Evolutionary conservation across 2,113 vertebrate genomes (phyloP).

Genomic region (Ceuthmochares aereus): DNA sequence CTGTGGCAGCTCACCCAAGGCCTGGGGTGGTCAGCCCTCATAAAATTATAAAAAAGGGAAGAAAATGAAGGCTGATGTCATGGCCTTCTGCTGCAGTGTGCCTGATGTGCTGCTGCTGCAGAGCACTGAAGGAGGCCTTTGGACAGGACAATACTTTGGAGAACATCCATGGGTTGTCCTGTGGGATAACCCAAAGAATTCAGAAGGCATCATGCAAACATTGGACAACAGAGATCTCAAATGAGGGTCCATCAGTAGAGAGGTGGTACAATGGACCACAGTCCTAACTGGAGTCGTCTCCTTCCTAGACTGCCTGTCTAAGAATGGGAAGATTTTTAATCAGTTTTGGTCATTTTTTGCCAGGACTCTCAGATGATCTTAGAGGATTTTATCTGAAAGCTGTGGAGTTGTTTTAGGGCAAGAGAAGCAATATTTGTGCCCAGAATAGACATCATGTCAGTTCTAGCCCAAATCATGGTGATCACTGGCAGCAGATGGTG

Average conservation of each 20-base stretch:
- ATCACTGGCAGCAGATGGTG: fast-evolving
- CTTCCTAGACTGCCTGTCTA: neutral
- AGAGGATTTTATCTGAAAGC: neutral
- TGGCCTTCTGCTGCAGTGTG: neutral
- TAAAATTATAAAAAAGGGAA: neutral
- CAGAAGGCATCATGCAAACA: neutral
- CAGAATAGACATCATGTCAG: neutral
- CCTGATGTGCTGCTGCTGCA: neutral
- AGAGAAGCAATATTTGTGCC: neutral
- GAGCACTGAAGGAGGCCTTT: neutral
- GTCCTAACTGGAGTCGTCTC: neutral
- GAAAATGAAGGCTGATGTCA: neutral
- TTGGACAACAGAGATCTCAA: neutral
- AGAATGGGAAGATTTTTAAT: neutral
- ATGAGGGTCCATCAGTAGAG: neutral
- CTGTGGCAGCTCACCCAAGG: neutral
- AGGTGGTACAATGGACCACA: neutral
- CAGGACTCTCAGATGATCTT: neutral
- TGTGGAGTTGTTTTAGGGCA: neutral
- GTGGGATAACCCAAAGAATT: neutral
- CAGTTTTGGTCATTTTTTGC: neutral
- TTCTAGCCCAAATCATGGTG: neutral
- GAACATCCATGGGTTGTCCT: neutral
- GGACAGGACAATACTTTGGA: neutral
- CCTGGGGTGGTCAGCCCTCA: neutral